Evolutionary conservation across 2,797 vertebrate genomes (phyloP).

Genomic region (Poeciliopsis turneri): DNA sequence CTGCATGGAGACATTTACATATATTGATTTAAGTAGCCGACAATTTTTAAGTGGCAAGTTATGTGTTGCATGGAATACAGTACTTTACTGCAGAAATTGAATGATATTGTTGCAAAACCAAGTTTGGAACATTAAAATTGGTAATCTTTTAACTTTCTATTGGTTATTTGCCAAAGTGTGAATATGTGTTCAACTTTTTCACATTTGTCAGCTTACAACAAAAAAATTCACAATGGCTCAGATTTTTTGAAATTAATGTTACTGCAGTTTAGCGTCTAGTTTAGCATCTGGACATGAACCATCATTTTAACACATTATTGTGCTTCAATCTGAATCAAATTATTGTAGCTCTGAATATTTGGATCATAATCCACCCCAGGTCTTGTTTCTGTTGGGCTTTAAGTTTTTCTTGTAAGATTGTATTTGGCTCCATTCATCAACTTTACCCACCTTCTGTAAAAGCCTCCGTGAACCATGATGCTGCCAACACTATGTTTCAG

Average conservation of each 20-base stretch:
- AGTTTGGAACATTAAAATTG: neutral
- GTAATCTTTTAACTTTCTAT: neutral
- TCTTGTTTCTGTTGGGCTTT: neutral
- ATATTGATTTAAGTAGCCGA: neutral
- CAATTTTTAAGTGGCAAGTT: neutral
- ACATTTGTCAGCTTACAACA: neutral
- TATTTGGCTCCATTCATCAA: neutral
- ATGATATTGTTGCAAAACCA: neutral
- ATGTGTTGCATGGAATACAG: neutral
- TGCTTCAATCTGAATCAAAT: neutral
- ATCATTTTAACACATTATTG: neutral
- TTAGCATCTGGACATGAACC: neutral
- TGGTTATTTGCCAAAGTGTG: neutral
- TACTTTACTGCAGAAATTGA: neutral
- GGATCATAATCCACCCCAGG: neutral
- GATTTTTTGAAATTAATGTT: neutral
- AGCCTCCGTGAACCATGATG: neutral
- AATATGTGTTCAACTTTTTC: neutral
- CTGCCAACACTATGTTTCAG: neutral
- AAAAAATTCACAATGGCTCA: neutral
- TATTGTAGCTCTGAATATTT: neutral
- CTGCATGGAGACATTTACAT: neutral
- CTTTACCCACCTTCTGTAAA: neutral
- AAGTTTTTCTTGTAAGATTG: neutral
- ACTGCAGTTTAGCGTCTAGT: too few species aligned